These are phyloP conservation scores for Taxidea taxus DNA, from an alignment of 2,113 vertebrate genomes.

Conservation along the genomic window DNA sequence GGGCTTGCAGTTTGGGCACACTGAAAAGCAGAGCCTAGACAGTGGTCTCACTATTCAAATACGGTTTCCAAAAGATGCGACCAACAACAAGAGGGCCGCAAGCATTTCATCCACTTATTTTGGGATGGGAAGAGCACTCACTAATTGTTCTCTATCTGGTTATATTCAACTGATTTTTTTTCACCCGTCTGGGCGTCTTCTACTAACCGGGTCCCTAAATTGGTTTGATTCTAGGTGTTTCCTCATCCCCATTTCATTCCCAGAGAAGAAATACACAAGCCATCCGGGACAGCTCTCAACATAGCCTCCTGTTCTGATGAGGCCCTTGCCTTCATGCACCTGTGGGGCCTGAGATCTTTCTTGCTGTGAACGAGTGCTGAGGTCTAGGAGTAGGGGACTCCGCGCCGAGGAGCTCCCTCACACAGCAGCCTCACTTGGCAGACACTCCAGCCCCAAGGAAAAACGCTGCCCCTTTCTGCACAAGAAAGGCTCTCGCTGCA, in stretches of 20 bases:
- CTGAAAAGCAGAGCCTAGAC: neutral
- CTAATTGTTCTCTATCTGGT: neutral
- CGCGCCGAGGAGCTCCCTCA: neutral
- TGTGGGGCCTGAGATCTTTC: neutral
- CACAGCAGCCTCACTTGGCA: neutral
- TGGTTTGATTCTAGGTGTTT: neutral
- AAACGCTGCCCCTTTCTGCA: neutral
- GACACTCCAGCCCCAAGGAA: neutral
- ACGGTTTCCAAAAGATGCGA: neutral
- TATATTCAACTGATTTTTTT: neutral
- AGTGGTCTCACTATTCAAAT: neutral
- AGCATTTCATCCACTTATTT: neutral
- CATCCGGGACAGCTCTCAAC: neutral
- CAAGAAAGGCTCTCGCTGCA: neutral
- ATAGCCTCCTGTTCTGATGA: neutral
- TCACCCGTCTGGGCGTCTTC: neutral
- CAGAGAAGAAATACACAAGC: neutral
- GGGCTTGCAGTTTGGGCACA: neutral
- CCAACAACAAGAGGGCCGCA: neutral
- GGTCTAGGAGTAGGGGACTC: neutral
- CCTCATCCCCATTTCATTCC: neutral
- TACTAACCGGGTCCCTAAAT: neutral
- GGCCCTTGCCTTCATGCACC: fast-evolving
- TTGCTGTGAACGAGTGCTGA: neutral
- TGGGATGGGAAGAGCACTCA: neutral